phyloP scores from a whole-genome alignment of 2,888 invertebrate genomes.

The Erebia epiphron region DNA sequence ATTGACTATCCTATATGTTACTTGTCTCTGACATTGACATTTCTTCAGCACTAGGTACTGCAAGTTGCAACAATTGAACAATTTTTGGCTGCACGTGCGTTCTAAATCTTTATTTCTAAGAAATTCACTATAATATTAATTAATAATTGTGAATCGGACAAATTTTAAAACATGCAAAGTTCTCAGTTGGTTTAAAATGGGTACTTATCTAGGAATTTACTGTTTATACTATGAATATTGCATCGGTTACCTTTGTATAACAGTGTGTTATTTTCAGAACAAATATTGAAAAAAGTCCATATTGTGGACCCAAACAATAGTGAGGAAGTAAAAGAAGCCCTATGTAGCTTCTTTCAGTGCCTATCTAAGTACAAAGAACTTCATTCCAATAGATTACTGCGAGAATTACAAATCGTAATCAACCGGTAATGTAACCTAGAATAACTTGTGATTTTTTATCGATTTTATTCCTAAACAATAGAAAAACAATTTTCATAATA shows the following conservation, averaged over 20 bases:
- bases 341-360: constrained; percentile 62
- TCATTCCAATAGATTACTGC: constrained; percentile 59
- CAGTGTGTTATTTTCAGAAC: constrained; percentile 55
- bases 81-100: neutral
- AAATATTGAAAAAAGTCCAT: constrained; percentile 63
- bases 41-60: too few relatives aligned
- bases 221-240: neutral
- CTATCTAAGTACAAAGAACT: constrained; percentile 55
- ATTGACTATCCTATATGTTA: too few relatives aligned
- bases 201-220: constrained; percentile 28
- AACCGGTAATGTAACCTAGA: constrained; percentile 59
- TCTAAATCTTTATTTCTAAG: neutral
- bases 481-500: neutral
- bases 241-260: neutral
- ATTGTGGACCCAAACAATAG: constrained; percentile 67
- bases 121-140: neutral
- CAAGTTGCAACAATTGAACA: too few relatives aligned
- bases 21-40: too few relatives aligned
- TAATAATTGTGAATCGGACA: neutral
- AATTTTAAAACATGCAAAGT: neutral
- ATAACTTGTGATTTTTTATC: neutral
- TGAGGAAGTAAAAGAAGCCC: constrained; percentile 66
- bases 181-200: constrained; percentile 32
- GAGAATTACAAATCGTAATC: constrained; percentile 57
- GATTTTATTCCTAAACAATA: neutral